Base-by-base conservation (phyloP, 2,113 vertebrate genomes). In the Chamaea fasciata region DNA sequence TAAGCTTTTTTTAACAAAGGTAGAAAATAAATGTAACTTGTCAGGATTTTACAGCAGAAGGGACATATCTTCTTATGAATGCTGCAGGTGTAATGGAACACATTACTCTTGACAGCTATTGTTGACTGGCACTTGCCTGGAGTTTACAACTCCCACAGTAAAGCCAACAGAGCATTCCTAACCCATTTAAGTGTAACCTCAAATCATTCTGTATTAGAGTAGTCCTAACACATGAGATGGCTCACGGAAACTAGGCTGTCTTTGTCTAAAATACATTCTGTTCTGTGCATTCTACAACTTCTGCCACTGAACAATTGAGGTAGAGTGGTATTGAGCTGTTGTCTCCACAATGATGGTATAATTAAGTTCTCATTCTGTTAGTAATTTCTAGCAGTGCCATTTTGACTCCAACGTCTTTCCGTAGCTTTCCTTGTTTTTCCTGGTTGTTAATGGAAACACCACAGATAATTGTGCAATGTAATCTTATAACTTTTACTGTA, bases 91-190 rank as follows among this genome's bases (percentile, higher is more conserved):
- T 70, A 56, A 74, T 21, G 56, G 42, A 81, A 93, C 68, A 65
- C 41, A 57, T 47, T 60, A 46, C 22, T 70, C 37, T 44, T 74
- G 56, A 35, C 30, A 90, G 21, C 13, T 82, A 9, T 42, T 47
- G 68, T 67, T 57, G 39, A 81, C 15, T 0, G 0, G 31, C 2
- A 2, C 30, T 86, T 69, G 60, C 11, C 15, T 41, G 46, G 23
- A 77, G 41, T 83, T 89, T 57, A 49, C 69, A n/a, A 42, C 33
- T 91, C 11, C 27, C 19, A 28, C 15, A 23, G 37, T n/a, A 83
- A 90, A 68, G 7, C 16, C 73, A 74, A 44, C 4, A 69, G 31
- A 80, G n/a, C 16, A 49, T 52, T 80, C 21, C 37, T 77, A 83
- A 83, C 39, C 19, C 15, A 56, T 70, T 77, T 39, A 42, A 52